These are phyloP conservation scores for Limnephilus lunatus DNA, from an alignment of 2,888 invertebrate genomes.

Conservation along the genomic window DNA sequence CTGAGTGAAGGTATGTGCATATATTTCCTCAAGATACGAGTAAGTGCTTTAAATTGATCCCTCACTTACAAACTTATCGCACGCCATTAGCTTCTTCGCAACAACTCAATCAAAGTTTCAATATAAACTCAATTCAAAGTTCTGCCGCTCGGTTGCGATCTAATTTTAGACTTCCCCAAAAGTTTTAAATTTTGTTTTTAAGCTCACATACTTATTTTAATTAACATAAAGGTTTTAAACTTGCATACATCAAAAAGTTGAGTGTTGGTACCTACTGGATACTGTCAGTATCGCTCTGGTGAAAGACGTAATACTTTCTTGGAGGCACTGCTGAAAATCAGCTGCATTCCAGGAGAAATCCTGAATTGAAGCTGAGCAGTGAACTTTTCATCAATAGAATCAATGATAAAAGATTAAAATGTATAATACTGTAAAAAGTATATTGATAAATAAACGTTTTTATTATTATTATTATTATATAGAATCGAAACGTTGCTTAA, in stretches of 20 bases:
- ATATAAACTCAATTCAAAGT: neutral
- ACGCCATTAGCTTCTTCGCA: neutral
- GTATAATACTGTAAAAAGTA: too few species aligned
- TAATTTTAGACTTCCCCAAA: neutral
- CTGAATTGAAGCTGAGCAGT: too few species aligned
- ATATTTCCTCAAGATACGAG: neutral
- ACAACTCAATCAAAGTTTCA: neutral
- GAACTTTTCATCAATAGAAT: too few species aligned
- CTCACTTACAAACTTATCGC: neutral
- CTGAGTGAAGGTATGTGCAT: neutral
- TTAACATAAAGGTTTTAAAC: neutral
- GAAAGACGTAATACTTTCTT: too few species aligned
- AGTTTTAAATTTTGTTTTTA: neutral
- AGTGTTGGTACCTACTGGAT: too few species aligned
- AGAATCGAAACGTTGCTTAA: too few species aligned
- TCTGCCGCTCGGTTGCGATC: neutral
- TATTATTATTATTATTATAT: too few species aligned
- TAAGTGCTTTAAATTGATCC: neutral
- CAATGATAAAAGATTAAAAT: too few species aligned
- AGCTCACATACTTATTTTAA: neutral
- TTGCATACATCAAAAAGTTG: neutral
- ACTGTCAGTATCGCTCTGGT: too few species aligned
- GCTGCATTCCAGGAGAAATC: too few species aligned
- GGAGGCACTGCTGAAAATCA: too few species aligned
- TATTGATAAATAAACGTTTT: too few species aligned